Conservation (phyloP, 2,888 invertebrate species). For the Cinara cedri region DNA sequence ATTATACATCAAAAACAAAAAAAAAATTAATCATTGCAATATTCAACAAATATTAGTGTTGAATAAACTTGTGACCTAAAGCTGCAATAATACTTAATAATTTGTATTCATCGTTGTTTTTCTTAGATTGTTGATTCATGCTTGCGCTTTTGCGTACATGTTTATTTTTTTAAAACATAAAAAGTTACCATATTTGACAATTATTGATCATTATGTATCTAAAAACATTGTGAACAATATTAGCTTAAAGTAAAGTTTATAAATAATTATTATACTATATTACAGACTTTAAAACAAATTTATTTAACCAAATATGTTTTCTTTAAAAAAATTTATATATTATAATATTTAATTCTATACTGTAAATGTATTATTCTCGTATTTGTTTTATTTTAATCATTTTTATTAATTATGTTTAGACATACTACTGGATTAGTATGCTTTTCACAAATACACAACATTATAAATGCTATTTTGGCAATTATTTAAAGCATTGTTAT, state of each 20-base stretch:
- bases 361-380: not conserved
- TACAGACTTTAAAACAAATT: not conserved
- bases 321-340: not conserved
- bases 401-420: not conserved
- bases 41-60: not conserved
- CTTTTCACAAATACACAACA: slow-evolving; percentile 17
- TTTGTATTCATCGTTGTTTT: slow-evolving; percentile 1
- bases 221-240: slow-evolving; percentile 16
- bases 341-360: not conserved
- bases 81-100: not conserved
- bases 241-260: slow-evolving; percentile 1
- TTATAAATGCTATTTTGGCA: slow-evolving; percentile 17
- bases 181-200: slow-evolving; percentile 47
- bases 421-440: not conserved
- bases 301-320: not conserved
- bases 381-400: not conserved
- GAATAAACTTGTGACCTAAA: not conserved
- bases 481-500: slow-evolving; percentile 18
- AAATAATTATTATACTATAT: not conserved
- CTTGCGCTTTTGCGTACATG: slow-evolving; percentile 38
- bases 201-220: slow-evolving; percentile 30
- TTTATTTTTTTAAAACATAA: slow-evolving; percentile 39
- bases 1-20: not conserved
- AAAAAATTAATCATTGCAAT: slow-evolving; percentile 3
- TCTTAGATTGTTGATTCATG: slow-evolving; percentile 14